A percentile compares a stretch with the other conserved stretches of the same genome.
Conservation (phyloP, 2,113 vertebrate genomes). For the Oostethus manadensis region DNA sequence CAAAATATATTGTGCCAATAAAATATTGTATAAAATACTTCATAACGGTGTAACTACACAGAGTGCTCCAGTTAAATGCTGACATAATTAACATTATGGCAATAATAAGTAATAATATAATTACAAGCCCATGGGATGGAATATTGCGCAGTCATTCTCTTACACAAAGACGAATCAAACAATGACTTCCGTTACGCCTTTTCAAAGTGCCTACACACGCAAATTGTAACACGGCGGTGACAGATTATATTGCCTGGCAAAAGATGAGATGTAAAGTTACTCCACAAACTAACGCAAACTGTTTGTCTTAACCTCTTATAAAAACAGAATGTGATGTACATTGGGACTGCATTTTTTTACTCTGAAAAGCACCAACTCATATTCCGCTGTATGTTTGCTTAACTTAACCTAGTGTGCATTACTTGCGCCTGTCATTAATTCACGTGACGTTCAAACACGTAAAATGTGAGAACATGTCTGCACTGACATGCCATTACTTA, state of each 20-base stretch:
- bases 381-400: neutral
- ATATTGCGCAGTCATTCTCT: constrained; percentile 65
- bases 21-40: too few species aligned
- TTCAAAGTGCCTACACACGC: neutral
- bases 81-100: too few species aligned
- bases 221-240: too few species aligned
- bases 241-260: too few species aligned
- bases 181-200: constrained; percentile 5
- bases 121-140: constrained; percentile 3
- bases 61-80: too few species aligned
- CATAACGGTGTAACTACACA: too few species aligned
- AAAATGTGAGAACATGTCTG: constrained; percentile 4
- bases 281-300: neutral
- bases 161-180: constrained; percentile 11
- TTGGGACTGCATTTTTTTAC: constrained; percentile 10
- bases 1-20: too few species aligned
- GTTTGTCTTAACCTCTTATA: neutral
- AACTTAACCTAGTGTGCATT: neutral
- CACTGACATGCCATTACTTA: neutral
- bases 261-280: neutral
- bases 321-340: neutral
- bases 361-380: constrained; percentile 13
- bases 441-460: neutral
- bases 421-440: neutral
- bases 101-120: too few species aligned